Evolutionary conservation across 2,113 vertebrate genomes (phyloP), one percentile per base, ranked within the genome.

Genomic region (Scophthalmus maximus): DNA sequence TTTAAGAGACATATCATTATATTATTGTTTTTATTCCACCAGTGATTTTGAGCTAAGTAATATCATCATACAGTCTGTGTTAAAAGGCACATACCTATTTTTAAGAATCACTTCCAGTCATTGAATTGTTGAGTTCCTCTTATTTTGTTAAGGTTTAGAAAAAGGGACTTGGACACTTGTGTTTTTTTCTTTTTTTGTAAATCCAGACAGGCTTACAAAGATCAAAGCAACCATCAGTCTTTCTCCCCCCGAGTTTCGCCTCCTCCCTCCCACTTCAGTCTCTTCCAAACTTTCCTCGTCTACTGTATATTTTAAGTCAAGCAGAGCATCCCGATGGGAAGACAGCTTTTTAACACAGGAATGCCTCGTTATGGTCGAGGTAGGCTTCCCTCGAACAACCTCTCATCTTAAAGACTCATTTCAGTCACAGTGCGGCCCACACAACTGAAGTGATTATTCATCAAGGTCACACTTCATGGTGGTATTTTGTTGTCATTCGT

Each of bases 161-260:
- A 78, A 82, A 49, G 58, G 51, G 71, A 84, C 75, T 69, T 68
- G 44, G 68, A 72, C 70, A 73, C 69, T 85, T 71, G 6, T 61
- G 23, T 46, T 68, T 50, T 68, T 52, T 59, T 71, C 29, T 53
- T 34, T n/a, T 34, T 50, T 73, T 75, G 60, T 68, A 18, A 22
- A 87, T 88, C 77, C 85, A 87, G 68, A 84, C 68, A 20, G 82
- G 87, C 84, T 83, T 80, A 83, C 57, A 56, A 76, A 85, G 88
- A 92, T 93, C 92, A 92, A 90, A 93, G 88, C 83, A 80, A 81
- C 86, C 91, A 87, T 91, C 91, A 84, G 69, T 88, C 89, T 87
- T 84, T 82, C 79, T 76, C 56, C 57, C 66, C 71, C 65, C 46
- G 12, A 34, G 23, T 59, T 76, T 82, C 40, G 55, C 74, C 67